Percentiles rank a stretch among this genome's conserved stretches.
Evolutionary conservation across 2,113 vertebrate genomes (phyloP).

Genomic region (Neodon shergylaensis): DNA sequence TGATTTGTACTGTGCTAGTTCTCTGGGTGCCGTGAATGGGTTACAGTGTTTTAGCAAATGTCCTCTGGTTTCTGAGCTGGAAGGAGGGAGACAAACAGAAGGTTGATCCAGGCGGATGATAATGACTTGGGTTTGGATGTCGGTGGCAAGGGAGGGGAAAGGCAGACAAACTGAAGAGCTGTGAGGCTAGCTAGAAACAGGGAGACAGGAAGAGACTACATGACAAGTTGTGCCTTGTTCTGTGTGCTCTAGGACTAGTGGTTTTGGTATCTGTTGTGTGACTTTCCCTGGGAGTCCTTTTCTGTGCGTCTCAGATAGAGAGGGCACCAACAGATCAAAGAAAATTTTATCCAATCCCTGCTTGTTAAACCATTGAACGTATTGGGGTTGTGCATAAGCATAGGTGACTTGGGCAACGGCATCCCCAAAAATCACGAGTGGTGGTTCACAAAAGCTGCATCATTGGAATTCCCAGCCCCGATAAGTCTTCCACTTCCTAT

Average conservation of each 20-base stretch:
- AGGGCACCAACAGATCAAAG: neutral
- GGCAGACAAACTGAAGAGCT: neutral
- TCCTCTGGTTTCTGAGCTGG: neutral
- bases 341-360: neutral
- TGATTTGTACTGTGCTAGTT: conserved; percentile 17
- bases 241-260: neutral
- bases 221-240: neutral
- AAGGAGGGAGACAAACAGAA: neutral
- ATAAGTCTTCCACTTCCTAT: no score
- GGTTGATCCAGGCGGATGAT: neutral
- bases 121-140: neutral
- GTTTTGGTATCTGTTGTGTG: neutral
- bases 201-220: neutral
- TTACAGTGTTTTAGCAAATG: conserved; percentile 7
- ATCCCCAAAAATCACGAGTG: neutral
- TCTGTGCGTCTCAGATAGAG: neutral
- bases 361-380: neutral
- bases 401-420: neutral
- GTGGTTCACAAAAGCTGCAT: neutral
- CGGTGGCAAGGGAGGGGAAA: neutral
- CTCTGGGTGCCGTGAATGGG: neutral
- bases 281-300: neutral
- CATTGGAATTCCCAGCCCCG: neutral
- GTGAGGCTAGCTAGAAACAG: neutral
- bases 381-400: neutral